Evolutionary conservation across 2,113 vertebrate species (phyloP).

Genomic region (Beaufortia kweichowensis): DNA sequence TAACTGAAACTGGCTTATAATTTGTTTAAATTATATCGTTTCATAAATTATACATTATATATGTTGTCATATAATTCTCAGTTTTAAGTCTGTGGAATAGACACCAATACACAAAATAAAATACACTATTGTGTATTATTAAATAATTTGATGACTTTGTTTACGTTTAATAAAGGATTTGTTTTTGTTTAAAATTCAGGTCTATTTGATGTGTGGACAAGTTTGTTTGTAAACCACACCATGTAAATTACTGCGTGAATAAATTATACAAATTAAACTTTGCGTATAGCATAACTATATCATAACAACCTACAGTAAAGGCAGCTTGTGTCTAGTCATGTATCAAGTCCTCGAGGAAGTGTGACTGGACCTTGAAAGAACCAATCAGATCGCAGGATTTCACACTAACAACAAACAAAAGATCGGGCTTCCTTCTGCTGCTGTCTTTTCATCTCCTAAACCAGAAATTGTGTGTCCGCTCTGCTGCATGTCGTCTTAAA

Average conservation of each 20-base stretch:
- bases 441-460: constrained; percentile 56
- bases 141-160: too few relatives aligned
- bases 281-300: not conserved
- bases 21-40: too few relatives aligned
- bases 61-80: too few relatives aligned
- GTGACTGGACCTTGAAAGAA: constrained; percentile 64
- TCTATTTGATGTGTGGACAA: not conserved
- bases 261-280: not conserved
- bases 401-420: constrained; percentile 83
- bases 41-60: too few relatives aligned
- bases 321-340: constrained; percentile 52
- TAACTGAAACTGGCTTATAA: too few relatives aligned
- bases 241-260: not conserved
- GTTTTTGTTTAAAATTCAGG: not conserved
- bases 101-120: not conserved
- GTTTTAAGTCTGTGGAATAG: not conserved
- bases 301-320: constrained; percentile 19
- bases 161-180: too few relatives aligned
- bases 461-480: not conserved
- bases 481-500: constrained; percentile 30
- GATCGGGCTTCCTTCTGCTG: constrained; percentile 66
- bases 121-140: not conserved
- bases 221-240: not conserved
- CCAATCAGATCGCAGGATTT: constrained; percentile 70
- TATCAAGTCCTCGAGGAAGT: constrained; percentile 65